These are phyloP conservation scores for Elaphurus davidianus DNA, from an alignment of 2,113 vertebrate genomes.

Conservation along the genomic window DNA sequence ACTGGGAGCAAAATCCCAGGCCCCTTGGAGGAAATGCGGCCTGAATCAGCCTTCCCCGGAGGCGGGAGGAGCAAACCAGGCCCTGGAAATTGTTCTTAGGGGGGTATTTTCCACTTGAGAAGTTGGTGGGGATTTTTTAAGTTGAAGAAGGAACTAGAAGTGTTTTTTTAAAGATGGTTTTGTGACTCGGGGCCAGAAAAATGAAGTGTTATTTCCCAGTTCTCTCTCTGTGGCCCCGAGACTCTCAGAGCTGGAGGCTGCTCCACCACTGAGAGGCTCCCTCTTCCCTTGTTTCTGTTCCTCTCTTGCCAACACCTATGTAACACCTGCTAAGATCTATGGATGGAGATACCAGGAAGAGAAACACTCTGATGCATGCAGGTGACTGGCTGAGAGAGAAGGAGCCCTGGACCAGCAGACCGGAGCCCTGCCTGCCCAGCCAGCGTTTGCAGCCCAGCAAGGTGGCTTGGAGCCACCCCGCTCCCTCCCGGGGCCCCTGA, in stretches of 20 bases:
- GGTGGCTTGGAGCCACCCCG: background rate
- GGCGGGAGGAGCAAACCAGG: background rate
- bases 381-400: background rate
- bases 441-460: background rate
- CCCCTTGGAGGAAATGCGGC: constrained; percentile 36
- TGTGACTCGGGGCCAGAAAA: background rate
- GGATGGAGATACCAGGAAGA: background rate
- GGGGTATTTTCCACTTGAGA: background rate
- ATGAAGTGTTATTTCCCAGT: background rate
- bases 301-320: background rate
- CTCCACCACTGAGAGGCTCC: background rate
- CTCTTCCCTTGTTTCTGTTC: background rate
- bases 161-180: constrained; percentile 19
- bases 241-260: background rate
- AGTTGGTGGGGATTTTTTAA: background rate
- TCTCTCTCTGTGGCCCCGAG: background rate
- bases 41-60: constrained; percentile 56
- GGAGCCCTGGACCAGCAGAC: background rate
- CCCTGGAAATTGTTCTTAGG: background rate
- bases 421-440: background rate
- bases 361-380: background rate
- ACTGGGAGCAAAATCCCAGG: constrained; percentile 4
- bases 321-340: background rate
- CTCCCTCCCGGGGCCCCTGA: background rate
- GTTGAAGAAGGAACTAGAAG: constrained; percentile 33